Evolutionary conservation across 2,113 vertebrate genomes (phyloP).

Genomic region (Periophthalmodon schlosseri): DNA sequence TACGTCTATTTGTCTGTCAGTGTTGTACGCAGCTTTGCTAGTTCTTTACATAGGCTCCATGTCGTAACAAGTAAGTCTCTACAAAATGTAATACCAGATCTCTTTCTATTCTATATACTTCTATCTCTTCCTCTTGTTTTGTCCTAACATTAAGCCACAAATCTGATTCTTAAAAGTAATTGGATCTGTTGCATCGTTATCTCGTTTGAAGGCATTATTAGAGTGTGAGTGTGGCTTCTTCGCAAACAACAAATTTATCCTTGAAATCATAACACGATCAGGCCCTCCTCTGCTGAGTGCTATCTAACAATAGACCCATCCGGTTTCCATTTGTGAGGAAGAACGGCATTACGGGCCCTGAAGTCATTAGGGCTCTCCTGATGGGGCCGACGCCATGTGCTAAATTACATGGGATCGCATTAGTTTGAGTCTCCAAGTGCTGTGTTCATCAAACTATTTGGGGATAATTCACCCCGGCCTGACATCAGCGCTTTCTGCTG

Average conservation of each 20-base stretch:
- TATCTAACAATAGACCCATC: constrained; percentile 6
- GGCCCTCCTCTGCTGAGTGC: constrained; percentile 3
- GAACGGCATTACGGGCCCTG: constrained; percentile 6
- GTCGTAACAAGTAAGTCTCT: not conserved
- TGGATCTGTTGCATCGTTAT: not conserved
- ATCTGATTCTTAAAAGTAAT: not conserved
- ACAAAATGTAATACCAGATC: not conserved
- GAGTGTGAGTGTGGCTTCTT: not conserved
- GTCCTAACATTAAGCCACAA: not conserved
- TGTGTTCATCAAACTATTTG: constrained; percentile 10
- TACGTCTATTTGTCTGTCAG: not conserved
- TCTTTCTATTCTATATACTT: not conserved
- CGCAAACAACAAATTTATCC: constrained; percentile 6
- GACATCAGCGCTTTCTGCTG: not conserved
- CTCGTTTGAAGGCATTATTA: not conserved
- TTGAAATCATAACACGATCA: constrained; percentile 3
- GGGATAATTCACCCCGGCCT: not conserved
- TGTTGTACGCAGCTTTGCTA: not conserved
- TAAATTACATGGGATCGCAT: constrained; percentile 8
- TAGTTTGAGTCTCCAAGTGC: constrained; percentile 5
- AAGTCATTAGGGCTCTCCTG: constrained; percentile 9
- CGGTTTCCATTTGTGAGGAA: constrained; percentile 7
- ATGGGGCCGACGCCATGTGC: constrained; percentile 12
- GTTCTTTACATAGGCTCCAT: not conserved
- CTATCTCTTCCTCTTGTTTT: not conserved